Percentiles rank a stretch among this genome's conserved stretches.
These are phyloP conservation scores for Malthinus flaveolus DNA, from an alignment of 2,888 invertebrate genomes.

Conservation along the genomic window DNA sequence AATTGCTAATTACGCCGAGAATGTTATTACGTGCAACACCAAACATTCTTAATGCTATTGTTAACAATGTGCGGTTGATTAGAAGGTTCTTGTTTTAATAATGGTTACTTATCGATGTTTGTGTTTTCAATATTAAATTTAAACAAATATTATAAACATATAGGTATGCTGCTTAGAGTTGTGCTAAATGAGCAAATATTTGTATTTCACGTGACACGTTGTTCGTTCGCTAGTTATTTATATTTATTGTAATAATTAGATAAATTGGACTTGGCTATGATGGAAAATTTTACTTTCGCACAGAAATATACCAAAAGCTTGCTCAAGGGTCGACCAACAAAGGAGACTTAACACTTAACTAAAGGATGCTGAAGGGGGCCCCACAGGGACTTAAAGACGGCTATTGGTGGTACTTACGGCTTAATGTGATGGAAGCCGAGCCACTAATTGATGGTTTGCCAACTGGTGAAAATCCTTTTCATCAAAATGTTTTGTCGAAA, in stretches of 20 bases:
- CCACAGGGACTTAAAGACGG: too few relatives aligned
- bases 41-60: too few relatives aligned
- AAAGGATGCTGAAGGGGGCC: too few relatives aligned
- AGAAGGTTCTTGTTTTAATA: background rate
- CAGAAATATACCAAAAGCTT: too few relatives aligned
- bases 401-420: too few relatives aligned
- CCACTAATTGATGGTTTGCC: too few relatives aligned
- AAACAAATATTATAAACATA: background rate
- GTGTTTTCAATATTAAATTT: background rate
- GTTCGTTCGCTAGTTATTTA: background rate
- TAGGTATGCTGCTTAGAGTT: background rate
- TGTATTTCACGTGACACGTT: slow-evolving; percentile 1
- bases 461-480: too few relatives aligned
- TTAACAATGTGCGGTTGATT: background rate
- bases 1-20: background rate
- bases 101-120: background rate
- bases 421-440: too few relatives aligned
- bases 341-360: too few relatives aligned
- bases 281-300: too few relatives aligned
- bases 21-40: background rate
- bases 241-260: background rate
- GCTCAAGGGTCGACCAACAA: too few relatives aligned
- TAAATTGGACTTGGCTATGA: background rate
- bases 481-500: too few relatives aligned
- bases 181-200: slow-evolving; percentile 3